phyloP scores from a whole-genome alignment of 2,888 invertebrate genomes.

The Schizaphis graminum region DNA sequence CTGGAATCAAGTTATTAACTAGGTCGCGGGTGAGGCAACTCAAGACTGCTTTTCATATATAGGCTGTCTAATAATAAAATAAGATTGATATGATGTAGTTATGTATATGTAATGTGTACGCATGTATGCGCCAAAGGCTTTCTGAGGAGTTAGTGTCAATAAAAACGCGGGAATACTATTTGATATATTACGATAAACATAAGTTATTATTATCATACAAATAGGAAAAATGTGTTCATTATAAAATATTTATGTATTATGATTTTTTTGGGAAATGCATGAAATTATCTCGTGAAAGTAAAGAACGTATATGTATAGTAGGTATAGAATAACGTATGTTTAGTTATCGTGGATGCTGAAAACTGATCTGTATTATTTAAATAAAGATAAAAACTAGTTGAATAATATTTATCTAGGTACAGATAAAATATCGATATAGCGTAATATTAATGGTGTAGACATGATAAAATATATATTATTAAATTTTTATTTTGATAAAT shows the following conservation, averaged over 20 bases:
- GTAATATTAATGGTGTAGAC: too few relatives aligned
- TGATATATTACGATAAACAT: not conserved
- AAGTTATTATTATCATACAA: not conserved
- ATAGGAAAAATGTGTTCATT: not conserved
- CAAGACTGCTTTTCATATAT: not conserved
- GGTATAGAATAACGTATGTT: not conserved
- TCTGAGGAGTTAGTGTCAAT: not conserved
- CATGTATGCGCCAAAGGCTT: not conserved
- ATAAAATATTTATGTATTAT: not conserved
- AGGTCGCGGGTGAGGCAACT: not conserved
- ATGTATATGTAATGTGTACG: not conserved
- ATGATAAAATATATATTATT: too few relatives aligned
- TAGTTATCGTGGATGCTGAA: not conserved
- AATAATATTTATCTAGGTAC: not conserved
- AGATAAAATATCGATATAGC: not conserved
- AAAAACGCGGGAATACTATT: not conserved
- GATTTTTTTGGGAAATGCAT: not conserved
- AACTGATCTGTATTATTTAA: not conserved
- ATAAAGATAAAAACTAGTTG: not conserved
- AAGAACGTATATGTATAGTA: not conserved
- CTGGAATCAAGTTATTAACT: slow-evolving; percentile 5
- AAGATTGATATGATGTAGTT: not conserved
- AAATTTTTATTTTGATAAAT: too few relatives aligned
- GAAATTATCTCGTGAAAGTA: not conserved
- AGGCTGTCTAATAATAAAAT: not conserved